phyloP scores from a whole-genome alignment of 2,113 vertebrate species.

The Gasterosteus aculeatus region DNA sequence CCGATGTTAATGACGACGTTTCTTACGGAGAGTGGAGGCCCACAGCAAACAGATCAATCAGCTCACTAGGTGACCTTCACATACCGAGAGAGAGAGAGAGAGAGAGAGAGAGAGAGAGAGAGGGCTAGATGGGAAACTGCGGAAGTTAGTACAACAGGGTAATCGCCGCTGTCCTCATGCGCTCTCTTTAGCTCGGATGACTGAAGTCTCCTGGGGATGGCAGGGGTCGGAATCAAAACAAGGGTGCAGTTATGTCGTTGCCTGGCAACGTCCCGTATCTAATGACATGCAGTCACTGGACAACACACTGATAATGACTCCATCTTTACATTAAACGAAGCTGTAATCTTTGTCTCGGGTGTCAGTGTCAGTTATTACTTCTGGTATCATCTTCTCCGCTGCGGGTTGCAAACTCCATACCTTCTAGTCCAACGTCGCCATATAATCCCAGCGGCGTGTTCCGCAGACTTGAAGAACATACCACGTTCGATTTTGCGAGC shows the following conservation, averaged over 20 bases:
- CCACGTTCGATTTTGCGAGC: not conserved
- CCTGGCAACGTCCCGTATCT: not conserved
- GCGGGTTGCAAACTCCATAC: not conserved
- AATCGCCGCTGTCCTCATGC: conserved; percentile 29
- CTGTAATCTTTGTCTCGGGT: not conserved
- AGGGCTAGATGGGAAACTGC: not conserved
- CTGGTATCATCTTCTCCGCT: not conserved
- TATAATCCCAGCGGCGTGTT: not conserved
- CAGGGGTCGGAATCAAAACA: not conserved
- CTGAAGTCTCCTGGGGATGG: not conserved
- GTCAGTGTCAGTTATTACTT: not conserved
- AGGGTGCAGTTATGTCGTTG: not conserved
- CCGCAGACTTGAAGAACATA: not conserved
- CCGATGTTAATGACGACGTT: conserved; percentile 57
- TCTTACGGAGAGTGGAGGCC: conserved; percentile 42
- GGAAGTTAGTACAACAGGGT: conserved; percentile 16
- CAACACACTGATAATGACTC: not conserved
- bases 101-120: not conserved
- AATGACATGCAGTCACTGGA: not conserved
- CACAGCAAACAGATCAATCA: conserved; percentile 44
- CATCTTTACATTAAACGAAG: not conserved
- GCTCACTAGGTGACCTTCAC: conserved; percentile 53
- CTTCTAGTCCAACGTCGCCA: not conserved
- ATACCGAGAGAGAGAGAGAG: conserved; percentile 24
- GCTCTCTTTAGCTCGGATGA: conserved; percentile 18